Evolutionary conservation across 2,888 invertebrate genomes (phyloP), one percentile per base, ranked within the genome.

Genomic region (Latrodectus hesperus): DNA sequence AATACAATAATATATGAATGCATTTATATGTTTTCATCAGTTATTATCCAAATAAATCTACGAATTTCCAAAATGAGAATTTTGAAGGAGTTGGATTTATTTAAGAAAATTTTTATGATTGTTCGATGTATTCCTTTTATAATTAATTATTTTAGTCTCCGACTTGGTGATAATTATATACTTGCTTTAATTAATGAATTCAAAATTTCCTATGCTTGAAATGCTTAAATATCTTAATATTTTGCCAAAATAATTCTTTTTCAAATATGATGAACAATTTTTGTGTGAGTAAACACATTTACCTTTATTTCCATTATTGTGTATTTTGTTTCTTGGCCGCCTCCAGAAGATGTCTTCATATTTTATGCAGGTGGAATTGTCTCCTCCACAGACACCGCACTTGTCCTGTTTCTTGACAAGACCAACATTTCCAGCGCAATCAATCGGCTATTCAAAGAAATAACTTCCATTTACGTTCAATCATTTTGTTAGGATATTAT

Each of bases 321-420:
- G 11, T 22, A 38, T 65, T 3, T 53, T 82, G n/a, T 26, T 49
- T 67, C 87, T 82, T 16, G 81, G 84, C 11, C 91, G 89, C 16
- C 77, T 72, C 72, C 91, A 92, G 79, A 91, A 92, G 52, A 91
- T 92, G 49, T 91, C 91, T 1, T 91, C 90, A 38, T 91, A 89
- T 26, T 91, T 90, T 52, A 90, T 89, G 83, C 92, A 92, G 0
- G 91, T 90, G 8, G 90, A 90, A 79, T 91, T 91, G 79, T 91
- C 90, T 12, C 91, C 91, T 26, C 90, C 91, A 87, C 92, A 92
- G 5, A 92, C 91, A 0, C 92, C 92, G 89, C 92, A 92, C 53
- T 84, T 89, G 89, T 92, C 92, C 22, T 89, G 64, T 38, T 73
- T 86, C 16, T 91, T 90, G 12, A 89, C 89, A 0, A 92, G 92